Percentiles rank a stretch among this genome's conserved stretches.
Conservation (phyloP, 2,113 vertebrate genomes). For the Clarias macrocephalus region DNA sequence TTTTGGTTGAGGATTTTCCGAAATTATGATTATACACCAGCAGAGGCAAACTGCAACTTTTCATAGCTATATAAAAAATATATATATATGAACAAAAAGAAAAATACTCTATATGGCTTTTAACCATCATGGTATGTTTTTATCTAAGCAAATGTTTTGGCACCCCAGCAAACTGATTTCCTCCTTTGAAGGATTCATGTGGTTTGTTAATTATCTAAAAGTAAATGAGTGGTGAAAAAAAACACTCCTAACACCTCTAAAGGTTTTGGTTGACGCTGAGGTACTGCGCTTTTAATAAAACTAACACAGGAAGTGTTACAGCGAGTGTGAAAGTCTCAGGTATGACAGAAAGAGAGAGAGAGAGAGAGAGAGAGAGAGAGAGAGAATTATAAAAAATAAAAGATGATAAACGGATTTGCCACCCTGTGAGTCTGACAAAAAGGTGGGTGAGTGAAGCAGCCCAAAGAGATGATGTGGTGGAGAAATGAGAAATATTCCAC, state of each 20-base stretch:
- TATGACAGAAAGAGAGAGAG: slow-evolving; percentile 22
- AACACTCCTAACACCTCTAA: slow-evolving; percentile 26
- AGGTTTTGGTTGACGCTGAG: neutral
- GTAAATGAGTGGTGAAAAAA: neutral
- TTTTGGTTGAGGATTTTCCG: no score
- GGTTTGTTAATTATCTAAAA: neutral
- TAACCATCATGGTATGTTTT: neutral
- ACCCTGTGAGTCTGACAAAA: slow-evolving; percentile 53
- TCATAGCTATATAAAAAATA: neutral
- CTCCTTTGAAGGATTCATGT: neutral
- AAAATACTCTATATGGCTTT: neutral
- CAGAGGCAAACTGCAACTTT: neutral
- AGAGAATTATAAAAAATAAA: slow-evolving; percentile 22
- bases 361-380: slow-evolving; percentile 11
- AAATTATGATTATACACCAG: no score
- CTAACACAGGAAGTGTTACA: slow-evolving; percentile 47
- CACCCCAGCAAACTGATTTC: neutral
- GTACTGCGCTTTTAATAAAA: slow-evolving; percentile 47
- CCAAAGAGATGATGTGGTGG: slow-evolving; percentile 7
- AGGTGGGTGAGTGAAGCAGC: slow-evolving; percentile 34
- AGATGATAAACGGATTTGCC: slow-evolving; percentile 40
- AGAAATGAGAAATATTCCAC: slow-evolving; percentile 3
- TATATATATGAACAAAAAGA: neutral
- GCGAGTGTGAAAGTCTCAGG: slow-evolving; percentile 55
- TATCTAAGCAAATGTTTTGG: neutral